A percentile compares a stretch with the other conserved stretches of the same genome.
Conservation (phyloP, 2,113 vertebrate genomes). For the Chauna torquata region DNA sequence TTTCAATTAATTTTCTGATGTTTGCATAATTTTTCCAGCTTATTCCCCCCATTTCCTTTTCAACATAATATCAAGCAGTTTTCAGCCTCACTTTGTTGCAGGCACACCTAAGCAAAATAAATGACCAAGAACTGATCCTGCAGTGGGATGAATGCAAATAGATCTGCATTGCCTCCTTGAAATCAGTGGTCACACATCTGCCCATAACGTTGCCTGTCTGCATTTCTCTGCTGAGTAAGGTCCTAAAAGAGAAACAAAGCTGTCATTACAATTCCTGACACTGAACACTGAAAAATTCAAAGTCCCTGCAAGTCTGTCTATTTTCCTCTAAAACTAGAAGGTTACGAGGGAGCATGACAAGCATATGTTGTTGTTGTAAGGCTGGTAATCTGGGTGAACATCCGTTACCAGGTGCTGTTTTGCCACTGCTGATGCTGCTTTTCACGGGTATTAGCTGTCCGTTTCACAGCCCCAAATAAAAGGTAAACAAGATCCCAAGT, state of each 20-base stretch:
- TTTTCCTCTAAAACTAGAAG: not conserved
- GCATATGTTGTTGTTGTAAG: not conserved
- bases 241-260: not conserved
- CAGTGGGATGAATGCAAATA: not conserved
- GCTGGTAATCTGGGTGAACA: not conserved
- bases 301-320: not conserved
- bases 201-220: not conserved
- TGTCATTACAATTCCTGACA: not conserved
- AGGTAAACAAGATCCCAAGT: constrained; percentile 46
- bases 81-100: not conserved
- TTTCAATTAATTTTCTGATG: constrained; percentile 28
- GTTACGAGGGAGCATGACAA: not conserved
- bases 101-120: not conserved
- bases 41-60: not conserved
- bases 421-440: not conserved
- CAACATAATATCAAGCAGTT: not conserved
- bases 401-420: not conserved
- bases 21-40: not conserved
- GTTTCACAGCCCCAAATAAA: constrained; percentile 43
- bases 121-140: not conserved
- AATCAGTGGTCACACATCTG: not conserved
- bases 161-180: not conserved
- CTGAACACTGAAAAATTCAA: not conserved
- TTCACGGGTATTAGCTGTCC: constrained; percentile 18
- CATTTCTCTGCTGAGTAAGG: not conserved